Evolutionary conservation across 23 tunicate genomes (phyloP).

Genomic region (Halocynthia roretzi): DNA sequence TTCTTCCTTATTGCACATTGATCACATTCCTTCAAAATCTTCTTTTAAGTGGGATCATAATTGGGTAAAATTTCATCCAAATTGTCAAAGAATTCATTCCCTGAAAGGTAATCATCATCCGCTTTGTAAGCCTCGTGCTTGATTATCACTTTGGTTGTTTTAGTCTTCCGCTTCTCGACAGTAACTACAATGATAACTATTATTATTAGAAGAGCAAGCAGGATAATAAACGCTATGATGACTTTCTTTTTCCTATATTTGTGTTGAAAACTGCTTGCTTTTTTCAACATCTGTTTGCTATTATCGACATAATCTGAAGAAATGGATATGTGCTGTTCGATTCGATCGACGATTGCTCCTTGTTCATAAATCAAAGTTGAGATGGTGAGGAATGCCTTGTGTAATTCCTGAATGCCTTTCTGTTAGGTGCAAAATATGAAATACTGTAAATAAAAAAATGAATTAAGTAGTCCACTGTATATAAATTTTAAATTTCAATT

Average conservation of each 20-base stretch:
- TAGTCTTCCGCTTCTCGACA: constrained; percentile 11
- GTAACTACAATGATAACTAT: constrained; percentile 47
- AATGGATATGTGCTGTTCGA: constrained; percentile 53
- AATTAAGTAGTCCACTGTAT: neutral
- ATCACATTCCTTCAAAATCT: too few relatives aligned
- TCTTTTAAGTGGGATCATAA: too few relatives aligned
- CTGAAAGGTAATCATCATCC: too few relatives aligned
- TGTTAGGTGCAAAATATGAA: neutral
- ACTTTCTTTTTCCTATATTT: constrained; percentile 80
- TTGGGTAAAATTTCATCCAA: too few relatives aligned
- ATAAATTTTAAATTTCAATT: neutral
- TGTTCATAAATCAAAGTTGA: constrained; percentile 74
- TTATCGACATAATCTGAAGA: constrained; percentile 65
- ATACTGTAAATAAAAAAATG: neutral
- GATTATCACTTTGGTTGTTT: constrained; percentile 1
- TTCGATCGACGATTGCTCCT: constrained; percentile 67
- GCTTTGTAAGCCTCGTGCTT: too few relatives aligned
- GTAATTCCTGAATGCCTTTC: constrained; percentile 58
- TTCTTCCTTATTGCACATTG: too few relatives aligned
- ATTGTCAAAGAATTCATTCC: too few relatives aligned
- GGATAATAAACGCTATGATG: constrained; percentile 31
- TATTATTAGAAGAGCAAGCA: constrained; percentile 26
- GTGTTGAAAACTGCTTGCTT: constrained; percentile 57
- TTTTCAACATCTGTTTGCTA: constrained; percentile 55
- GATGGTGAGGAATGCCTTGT: constrained; percentile 54